Conservation (phyloP, 2,888 invertebrate species). For the Trichogramma evanescens region DNA sequence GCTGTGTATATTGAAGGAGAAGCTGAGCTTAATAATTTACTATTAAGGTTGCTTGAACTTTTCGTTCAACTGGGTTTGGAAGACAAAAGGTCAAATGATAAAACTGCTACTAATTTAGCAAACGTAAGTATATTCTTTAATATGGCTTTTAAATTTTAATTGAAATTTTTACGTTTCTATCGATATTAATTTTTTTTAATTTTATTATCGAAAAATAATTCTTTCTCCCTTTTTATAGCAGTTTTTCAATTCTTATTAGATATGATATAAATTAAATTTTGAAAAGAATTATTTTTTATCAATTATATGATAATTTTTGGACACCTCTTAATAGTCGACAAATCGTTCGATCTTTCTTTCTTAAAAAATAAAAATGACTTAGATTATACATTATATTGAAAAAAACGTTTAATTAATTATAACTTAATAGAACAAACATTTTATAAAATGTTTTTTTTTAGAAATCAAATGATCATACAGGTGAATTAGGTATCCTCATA, state of each 20-base stretch:
- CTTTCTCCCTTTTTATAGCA: no score
- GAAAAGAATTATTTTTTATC: no score
- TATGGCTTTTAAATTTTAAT: neutral
- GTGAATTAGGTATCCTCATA: constrained; percentile 93
- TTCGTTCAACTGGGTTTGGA: constrained; percentile 97
- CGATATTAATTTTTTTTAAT: no score
- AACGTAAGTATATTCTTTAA: constrained; percentile 44
- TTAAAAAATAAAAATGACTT: neutral
- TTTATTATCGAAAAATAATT: no score
- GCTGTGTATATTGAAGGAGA: constrained; percentile 90
- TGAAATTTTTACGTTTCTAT: neutral
- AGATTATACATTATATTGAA: neutral
- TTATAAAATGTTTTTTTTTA: constrained; percentile 39
- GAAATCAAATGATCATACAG: constrained; percentile 91
- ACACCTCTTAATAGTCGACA: no score
- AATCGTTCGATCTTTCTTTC: neutral
- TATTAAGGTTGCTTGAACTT: constrained; percentile 84
- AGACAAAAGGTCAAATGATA: constrained; percentile 91
- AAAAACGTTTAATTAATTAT: neutral
- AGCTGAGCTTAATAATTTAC: constrained; percentile 71
- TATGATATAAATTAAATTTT: neutral
- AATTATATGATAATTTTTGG: no score
- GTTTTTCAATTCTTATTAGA: no score
- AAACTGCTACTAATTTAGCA: constrained; percentile 55
- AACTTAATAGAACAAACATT: neutral